Conservation (phyloP, 2,113 vertebrate species). For the Numida meleagris region DNA sequence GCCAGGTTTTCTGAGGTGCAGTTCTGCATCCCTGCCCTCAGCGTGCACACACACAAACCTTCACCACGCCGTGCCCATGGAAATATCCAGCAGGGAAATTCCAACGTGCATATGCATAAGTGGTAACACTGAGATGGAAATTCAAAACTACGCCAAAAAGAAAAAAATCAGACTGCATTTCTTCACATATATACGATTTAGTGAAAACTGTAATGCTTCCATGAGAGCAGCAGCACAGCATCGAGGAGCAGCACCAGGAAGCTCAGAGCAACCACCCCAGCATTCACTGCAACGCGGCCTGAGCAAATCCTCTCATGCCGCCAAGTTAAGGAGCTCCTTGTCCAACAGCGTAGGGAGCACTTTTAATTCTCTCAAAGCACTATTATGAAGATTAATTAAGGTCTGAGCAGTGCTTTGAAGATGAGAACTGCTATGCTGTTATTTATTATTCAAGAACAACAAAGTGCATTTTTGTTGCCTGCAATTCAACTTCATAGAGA, state of each 20-base stretch:
- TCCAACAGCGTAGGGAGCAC: not conserved
- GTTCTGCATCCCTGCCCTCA: not conserved
- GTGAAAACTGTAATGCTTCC: not conserved
- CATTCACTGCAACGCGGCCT: not conserved
- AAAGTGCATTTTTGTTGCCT: constrained; percentile 55
- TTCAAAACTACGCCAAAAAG: not conserved
- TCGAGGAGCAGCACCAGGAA: not conserved
- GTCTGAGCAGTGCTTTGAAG: constrained; percentile 57
- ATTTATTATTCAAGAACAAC: constrained; percentile 64
- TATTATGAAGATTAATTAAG: constrained; percentile 67
- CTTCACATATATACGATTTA: not conserved
- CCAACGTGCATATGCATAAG: constrained; percentile 24
- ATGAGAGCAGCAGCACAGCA: not conserved
- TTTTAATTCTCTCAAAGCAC: constrained; percentile 9
- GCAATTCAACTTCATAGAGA: constrained; percentile 36
- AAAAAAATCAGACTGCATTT: not conserved
- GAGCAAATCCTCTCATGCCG: not conserved
- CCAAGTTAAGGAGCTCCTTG: not conserved
- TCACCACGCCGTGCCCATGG: not conserved
- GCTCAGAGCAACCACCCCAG: not conserved
- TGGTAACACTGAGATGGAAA: constrained; percentile 20
- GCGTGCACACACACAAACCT: not conserved
- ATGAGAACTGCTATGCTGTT: constrained; percentile 57
- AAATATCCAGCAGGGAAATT: constrained; percentile 43
- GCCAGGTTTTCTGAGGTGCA: not conserved